These are phyloP conservation scores for Syngnathus floridae DNA, from an alignment of 2,113 vertebrate species.

Conservation along the genomic window DNA sequence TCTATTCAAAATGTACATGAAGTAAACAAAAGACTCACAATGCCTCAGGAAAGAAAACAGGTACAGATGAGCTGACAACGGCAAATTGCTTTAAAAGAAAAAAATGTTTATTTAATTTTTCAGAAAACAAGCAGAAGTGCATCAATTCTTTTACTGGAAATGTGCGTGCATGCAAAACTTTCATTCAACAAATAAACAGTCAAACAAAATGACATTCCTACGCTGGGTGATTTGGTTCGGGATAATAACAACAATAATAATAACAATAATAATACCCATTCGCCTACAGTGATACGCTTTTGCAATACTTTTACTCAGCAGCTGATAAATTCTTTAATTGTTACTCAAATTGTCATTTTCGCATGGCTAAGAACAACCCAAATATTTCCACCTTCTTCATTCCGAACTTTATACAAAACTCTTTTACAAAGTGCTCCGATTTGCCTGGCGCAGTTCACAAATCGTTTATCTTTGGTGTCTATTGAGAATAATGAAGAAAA, in stretches of 20 bases:
- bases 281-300: neutral
- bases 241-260: neutral
- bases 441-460: conserved; percentile 7
- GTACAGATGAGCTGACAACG: conserved; percentile 12
- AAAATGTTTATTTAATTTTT: conserved; percentile 18
- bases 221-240: neutral
- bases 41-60: conserved; percentile 12
- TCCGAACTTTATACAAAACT: conserved; percentile 13
- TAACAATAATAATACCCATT: neutral
- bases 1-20: conserved; percentile 9
- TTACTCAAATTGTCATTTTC: conserved; percentile 20
- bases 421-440: conserved; percentile 50
- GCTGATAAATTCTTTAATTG: neutral
- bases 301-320: neutral
- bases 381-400: neutral
- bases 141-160: conserved; percentile 26
- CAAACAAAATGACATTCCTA: neutral
- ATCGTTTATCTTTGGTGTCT: conserved; percentile 21
- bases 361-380: conserved; percentile 4
- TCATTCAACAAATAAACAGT: neutral
- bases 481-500: neutral
- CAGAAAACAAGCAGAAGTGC: conserved; percentile 36
- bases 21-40: conserved; percentile 10
- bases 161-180: conserved; percentile 13
- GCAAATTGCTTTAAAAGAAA: conserved; percentile 26